Base-by-base conservation (phyloP, 2,888 invertebrate species). In the Atethmia centrago region DNA sequence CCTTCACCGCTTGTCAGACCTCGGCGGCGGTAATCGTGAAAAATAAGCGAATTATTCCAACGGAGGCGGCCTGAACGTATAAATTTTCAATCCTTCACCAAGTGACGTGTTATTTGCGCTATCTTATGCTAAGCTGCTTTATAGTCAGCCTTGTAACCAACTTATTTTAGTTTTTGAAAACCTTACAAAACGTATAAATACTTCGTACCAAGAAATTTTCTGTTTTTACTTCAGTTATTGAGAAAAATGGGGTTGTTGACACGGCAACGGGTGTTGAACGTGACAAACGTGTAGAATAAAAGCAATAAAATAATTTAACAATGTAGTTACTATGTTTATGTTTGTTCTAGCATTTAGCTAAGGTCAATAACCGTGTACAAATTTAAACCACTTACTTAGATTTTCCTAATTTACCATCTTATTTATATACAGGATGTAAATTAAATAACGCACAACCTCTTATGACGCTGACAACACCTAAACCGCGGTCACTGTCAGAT, bases 51-150 rank as follows among this genome's bases (percentile, higher is more conserved):
- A 88, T 89, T 88, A 89, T 88, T 80, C 85, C 84, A 66, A 70
- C 73, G 55, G 67, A 75, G 67, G 79, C 74, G 71, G 84, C 84
- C 83, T 82, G 77, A 84, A 89, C 88, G 88, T 85, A 89, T 91
- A 91, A 87, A 91, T 91, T 90, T 87, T 85, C 89, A 89, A 90
- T 91, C 87, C 85, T 84, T 87, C 87, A 85, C 65, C n/a, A 74
- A 71, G 85, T 88, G 90, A 90, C 89, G 86, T 80, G 86, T 88
- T 90, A 91, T 91, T 91, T 90, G 75, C 88, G 83, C 86, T 89
- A 90, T 91, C 90, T 89, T 56, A 67, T 56, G 67, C 78, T 80
- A 85, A 87, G 83, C 86, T 77, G 74, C 82, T 87, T 80, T 73
- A 66, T 68, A 83, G 65, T 55, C 61, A 45, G 67, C 14, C 64